These are phyloP conservation scores for Drosophila equinoxialis DNA, from an alignment of 1,140 invertebrate species.

Conservation along the genomic window DNA sequence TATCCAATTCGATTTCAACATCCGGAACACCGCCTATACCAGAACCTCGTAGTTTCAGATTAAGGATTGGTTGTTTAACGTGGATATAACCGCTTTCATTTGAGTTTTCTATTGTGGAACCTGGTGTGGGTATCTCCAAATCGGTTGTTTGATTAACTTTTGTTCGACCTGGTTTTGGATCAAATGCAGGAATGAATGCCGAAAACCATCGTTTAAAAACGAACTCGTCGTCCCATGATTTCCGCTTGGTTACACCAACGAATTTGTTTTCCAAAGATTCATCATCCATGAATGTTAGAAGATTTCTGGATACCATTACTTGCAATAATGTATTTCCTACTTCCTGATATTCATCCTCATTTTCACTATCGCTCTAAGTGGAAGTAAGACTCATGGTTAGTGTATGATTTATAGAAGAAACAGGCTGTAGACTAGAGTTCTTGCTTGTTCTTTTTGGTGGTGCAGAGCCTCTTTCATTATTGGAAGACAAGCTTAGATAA, in stretches of 20 bases:
- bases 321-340: conserved; percentile 82
- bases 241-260: conserved; percentile 87
- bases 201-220: conserved; percentile 98
- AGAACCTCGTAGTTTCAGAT: conserved; percentile 89
- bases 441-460: conserved; percentile 82
- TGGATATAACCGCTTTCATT: conserved; percentile 83
- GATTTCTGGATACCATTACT: conserved; percentile 91
- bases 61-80: conserved; percentile 87
- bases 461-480: conserved; percentile 62
- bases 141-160: conserved; percentile 98
- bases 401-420: conserved; percentile 90
- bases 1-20: conserved; percentile 91
- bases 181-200: conserved; percentile 98
- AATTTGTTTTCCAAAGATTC: conserved; percentile 86
- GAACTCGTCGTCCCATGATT: conserved; percentile 99
- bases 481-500: conserved; percentile 91
- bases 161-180: conserved; percentile 97
- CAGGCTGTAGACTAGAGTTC: conserved; percentile 83
- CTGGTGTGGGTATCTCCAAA: conserved; percentile 94
- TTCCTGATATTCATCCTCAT: conserved; percentile 91
- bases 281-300: conserved; percentile 93
- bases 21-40: conserved; percentile 91
- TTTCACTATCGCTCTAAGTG: conserved; percentile 96
- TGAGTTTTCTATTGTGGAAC: conserved; percentile 83
- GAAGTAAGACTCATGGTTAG: conserved; percentile 97